Conservation (phyloP, 2,888 invertebrate species). For the Drosophila histrio region DNA sequence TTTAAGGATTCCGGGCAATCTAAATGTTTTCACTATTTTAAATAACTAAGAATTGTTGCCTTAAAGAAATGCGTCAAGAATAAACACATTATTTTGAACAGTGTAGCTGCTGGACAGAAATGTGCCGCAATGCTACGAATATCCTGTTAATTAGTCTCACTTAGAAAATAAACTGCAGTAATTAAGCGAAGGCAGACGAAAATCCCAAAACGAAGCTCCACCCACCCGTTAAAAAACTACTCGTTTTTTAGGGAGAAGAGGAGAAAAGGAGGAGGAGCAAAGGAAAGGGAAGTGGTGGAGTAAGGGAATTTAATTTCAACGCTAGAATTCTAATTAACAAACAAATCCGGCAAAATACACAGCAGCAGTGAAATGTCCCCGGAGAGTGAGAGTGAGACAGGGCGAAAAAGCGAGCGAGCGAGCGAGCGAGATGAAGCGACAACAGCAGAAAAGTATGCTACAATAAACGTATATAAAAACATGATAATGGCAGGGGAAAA, state of each 20-base stretch:
- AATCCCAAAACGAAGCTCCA: conserved; percentile 33
- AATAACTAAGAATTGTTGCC: too few species aligned
- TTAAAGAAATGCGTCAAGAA: too few species aligned
- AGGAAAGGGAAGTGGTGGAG: neutral
- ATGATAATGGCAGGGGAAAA: neutral
- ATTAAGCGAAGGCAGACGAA: conserved; percentile 77
- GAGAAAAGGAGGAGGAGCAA: neutral
- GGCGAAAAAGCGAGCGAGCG: neutral
- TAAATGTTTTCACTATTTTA: too few species aligned
- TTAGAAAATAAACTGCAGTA: conserved; percentile 84
- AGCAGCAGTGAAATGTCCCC: conserved; percentile 50
- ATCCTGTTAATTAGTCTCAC: conserved; percentile 84
- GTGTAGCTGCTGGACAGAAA: conserved; percentile 8
- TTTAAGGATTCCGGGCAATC: too few species aligned
- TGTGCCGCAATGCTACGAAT: conserved; percentile 77
- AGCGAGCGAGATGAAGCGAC: conserved; percentile 1
- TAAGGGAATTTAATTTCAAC: conserved; percentile 77
- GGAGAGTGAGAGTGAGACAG: conserved; percentile 30
- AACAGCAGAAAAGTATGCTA: conserved; percentile 69
- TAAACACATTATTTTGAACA: too few species aligned
- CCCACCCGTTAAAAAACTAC: conserved; percentile 47
- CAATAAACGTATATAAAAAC: conserved; percentile 47
- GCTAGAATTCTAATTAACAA: conserved; percentile 84
- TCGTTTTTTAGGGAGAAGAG: conserved; percentile 4
- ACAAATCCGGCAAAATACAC: conserved; percentile 81